These are phyloP conservation scores for Dastarcus helophoroides DNA, from an alignment of 2,888 invertebrate genomes.

Conservation along the genomic window DNA sequence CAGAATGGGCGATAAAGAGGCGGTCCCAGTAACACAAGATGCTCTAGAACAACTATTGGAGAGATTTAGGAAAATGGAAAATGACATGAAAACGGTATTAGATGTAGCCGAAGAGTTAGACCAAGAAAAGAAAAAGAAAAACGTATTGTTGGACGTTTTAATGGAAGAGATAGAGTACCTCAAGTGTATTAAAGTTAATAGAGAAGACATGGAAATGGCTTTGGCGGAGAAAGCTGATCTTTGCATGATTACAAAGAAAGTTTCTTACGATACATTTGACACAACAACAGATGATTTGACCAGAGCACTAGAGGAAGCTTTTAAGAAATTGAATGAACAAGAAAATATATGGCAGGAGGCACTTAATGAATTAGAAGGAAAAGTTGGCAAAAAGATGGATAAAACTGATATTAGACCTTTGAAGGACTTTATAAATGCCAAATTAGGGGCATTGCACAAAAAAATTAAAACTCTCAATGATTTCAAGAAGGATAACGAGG, in stretches of 20 bases:
- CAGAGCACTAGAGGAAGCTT: conserved; percentile 1
- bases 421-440: conserved; percentile 51
- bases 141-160: too few relatives aligned
- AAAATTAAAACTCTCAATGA: conserved; percentile 48
- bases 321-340: conserved; percentile 25
- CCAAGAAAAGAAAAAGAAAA: too few relatives aligned
- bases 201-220: not conserved
- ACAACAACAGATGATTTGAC: not conserved
- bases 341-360: conserved; percentile 55
- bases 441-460: conserved; percentile 49
- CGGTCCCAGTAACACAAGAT: too few relatives aligned
- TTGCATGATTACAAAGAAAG: conserved; percentile 1
- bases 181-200: not conserved
- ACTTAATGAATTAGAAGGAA: conserved; percentile 53
- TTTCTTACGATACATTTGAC: not conserved
- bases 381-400: conserved; percentile 55
- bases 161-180: not conserved
- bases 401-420: conserved; percentile 52
- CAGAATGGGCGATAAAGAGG: too few relatives aligned
- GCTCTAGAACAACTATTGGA: too few relatives aligned
- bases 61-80: too few relatives aligned
- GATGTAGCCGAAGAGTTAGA: too few relatives aligned
- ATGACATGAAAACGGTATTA: too few relatives aligned
- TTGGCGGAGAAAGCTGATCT: conserved; percentile 1
- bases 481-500: conserved; percentile 51